These are phyloP conservation scores for Galeopsomyia nigrocyanea DNA, from an alignment of 2,888 invertebrate genomes.

Conservation along the genomic window DNA sequence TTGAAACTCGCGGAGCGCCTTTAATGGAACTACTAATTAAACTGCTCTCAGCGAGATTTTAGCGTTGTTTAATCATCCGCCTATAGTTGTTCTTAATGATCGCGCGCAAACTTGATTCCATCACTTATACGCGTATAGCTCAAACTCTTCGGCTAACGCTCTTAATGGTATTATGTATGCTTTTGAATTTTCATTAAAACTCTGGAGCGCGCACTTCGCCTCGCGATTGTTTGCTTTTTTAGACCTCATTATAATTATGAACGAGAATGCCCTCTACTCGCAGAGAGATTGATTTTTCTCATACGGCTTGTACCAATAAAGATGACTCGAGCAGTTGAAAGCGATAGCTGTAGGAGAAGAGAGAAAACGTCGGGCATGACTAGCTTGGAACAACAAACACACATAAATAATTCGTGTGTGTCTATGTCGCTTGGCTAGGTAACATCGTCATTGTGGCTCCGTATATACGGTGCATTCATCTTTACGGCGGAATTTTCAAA, in stretches of 20 bases:
- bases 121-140: background rate
- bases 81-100: constrained; percentile 20
- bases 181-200: constrained; percentile 13
- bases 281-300: too few relatives aligned
- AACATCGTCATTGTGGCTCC: constrained; percentile 5
- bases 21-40: constrained; percentile 41
- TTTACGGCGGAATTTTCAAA: constrained; percentile 33
- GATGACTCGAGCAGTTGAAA: too few relatives aligned
- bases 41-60: constrained; percentile 26
- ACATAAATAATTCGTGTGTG: too few relatives aligned
- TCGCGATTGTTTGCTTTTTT: too few relatives aligned
- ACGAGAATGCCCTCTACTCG: too few relatives aligned
- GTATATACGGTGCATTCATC: background rate
- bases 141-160: background rate
- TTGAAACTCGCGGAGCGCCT: constrained; percentile 4
- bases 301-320: too few relatives aligned
- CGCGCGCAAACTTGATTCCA: constrained; percentile 17
- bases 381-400: too few relatives aligned
- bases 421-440: too few relatives aligned
- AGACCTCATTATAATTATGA: too few relatives aligned
- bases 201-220: background rate
- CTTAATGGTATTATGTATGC: background rate
- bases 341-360: too few relatives aligned
- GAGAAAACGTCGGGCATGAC: too few relatives aligned
- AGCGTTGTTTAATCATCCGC: constrained; percentile 13